Evolutionary conservation across 2,888 invertebrate species (phyloP).

Genomic region (Cremastinae sp.): DNA sequence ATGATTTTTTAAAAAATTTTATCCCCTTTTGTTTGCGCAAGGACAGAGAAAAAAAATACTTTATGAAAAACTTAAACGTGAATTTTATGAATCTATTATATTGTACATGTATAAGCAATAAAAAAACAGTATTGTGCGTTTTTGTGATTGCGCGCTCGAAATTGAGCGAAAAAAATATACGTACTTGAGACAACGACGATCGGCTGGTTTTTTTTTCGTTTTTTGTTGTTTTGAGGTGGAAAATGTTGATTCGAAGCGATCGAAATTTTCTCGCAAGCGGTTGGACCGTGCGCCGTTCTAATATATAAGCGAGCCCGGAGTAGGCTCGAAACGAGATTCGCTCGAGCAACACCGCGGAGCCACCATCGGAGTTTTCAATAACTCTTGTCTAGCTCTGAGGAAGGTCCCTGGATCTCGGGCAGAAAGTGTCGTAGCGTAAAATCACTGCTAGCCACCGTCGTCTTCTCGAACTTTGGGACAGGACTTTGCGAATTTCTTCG

Average conservation of each 20-base stretch:
- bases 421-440: slow-evolving; percentile 81
- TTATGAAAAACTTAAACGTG: slow-evolving; percentile 22
- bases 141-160: not conserved
- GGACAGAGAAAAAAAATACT: slow-evolving; percentile 45
- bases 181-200: slow-evolving; percentile 10
- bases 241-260: slow-evolving; percentile 25
- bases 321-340: slow-evolving; percentile 67
- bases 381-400: slow-evolving; percentile 79
- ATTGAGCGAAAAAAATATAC: slow-evolving; percentile 45
- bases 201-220: slow-evolving; percentile 48
- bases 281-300: slow-evolving; percentile 17
- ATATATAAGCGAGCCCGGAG: slow-evolving; percentile 38
- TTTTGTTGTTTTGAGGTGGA: slow-evolving; percentile 14
- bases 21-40: slow-evolving; percentile 23
- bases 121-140: slow-evolving; percentile 27
- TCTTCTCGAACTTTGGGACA: slow-evolving; percentile 67
- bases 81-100: slow-evolving; percentile 38
- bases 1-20: slow-evolving; percentile 44
- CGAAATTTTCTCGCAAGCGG: slow-evolving; percentile 67
- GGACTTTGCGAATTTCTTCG: slow-evolving; percentile 58
- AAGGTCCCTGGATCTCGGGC: slow-evolving; percentile 82
- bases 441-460: slow-evolving; percentile 76
- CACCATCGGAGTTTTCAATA: slow-evolving; percentile 78
- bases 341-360: slow-evolving; percentile 79
- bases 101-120: slow-evolving; percentile 7